Percentiles rank a stretch among this genome's conserved stretches.
Conservation (phyloP, 2,113 vertebrate genomes). For the Alces alces region DNA sequence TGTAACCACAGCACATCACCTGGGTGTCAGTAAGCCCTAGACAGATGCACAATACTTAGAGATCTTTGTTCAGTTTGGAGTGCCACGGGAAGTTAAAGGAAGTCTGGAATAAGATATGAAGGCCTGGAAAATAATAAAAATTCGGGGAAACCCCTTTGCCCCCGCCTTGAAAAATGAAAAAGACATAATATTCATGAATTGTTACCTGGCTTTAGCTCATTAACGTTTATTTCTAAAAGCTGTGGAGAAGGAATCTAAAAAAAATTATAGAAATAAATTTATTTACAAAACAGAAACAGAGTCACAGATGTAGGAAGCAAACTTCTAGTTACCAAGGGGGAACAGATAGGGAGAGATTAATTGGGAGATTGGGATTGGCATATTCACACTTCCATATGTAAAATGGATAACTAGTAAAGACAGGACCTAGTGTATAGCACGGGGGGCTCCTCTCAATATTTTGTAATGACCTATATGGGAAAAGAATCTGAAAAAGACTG, state of each 20-base stretch:
- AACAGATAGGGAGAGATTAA: not conserved
- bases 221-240: conserved; percentile 32
- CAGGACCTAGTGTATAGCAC: not conserved
- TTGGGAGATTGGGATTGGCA: not conserved
- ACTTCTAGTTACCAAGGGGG: not conserved
- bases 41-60: not conserved
- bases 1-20: not conserved
- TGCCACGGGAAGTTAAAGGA: not conserved
- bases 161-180: not conserved
- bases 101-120: not conserved
- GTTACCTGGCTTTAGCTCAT: not conserved
- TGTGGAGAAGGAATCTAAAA: not conserved
- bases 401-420: not conserved
- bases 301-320: not conserved
- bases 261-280: not conserved
- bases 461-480: not conserved
- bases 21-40: not conserved
- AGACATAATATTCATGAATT: not conserved
- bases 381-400: not conserved
- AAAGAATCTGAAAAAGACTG: not conserved
- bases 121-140: not conserved
- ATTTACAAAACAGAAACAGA: not conserved
- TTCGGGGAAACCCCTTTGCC: not conserved
- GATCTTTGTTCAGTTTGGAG: not conserved
- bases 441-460: not conserved